Conservation (phyloP, 2,797 vertebrate genomes). For the Cottoperca gobio region DNA sequence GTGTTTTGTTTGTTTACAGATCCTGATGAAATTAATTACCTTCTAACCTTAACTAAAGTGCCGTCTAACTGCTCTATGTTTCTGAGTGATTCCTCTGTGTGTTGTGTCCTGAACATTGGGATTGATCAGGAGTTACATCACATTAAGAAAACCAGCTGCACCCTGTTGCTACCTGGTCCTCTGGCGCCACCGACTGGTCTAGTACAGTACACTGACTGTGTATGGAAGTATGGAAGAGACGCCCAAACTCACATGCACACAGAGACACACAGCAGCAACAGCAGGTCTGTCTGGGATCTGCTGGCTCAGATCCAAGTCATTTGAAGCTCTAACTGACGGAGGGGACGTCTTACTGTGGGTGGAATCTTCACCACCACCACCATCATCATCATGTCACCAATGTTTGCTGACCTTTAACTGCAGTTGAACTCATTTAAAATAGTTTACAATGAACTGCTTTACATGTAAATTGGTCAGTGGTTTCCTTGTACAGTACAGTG, state of each 20-base stretch:
- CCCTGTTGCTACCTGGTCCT: conserved; percentile 17
- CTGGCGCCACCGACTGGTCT: conserved; percentile 65
- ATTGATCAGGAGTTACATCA: conserved; percentile 7
- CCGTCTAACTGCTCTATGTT: not conserved
- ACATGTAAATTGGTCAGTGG: no score
- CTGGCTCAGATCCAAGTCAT: conserved; percentile 9
- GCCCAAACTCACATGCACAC: not conserved
- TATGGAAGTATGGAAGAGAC: not conserved
- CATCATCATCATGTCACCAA: conserved; percentile 8
- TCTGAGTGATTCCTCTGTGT: not conserved
- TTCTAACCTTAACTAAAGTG: not conserved
- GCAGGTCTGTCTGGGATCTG: conserved; percentile 19
- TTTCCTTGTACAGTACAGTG: no score
- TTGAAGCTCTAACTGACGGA: conserved; percentile 14
- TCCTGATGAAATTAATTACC: not conserved
- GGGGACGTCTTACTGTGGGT: not conserved
- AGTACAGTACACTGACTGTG: accelerated
- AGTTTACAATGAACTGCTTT: not conserved
- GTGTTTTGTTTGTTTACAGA: not conserved
- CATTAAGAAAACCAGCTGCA: conserved; percentile 10
- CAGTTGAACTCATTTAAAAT: not conserved
- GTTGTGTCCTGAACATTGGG: not conserved
- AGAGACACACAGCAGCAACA: not conserved
- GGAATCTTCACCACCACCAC: conserved; percentile 5
- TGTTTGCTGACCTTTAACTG: not conserved